Percentiles rank a stretch among this genome's conserved stretches.
These are phyloP conservation scores for Campoplex nolae DNA, from an alignment of 2,888 invertebrate species.

Conservation along the genomic window DNA sequence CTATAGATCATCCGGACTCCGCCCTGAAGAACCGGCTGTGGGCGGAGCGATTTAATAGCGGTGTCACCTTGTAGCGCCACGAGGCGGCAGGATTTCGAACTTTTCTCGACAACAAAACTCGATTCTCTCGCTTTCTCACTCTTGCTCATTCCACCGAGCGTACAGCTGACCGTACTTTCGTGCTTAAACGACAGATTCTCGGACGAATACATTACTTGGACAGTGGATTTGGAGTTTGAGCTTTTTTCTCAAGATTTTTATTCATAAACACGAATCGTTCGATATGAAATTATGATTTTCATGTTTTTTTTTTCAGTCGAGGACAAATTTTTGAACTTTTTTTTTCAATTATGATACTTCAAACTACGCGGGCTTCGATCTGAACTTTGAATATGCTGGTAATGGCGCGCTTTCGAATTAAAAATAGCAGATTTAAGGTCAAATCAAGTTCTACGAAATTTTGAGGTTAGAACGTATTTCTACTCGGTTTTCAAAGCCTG, in stretches of 20 bases:
- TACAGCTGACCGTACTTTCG: conserved; percentile 36
- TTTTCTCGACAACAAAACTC: conserved; percentile 61
- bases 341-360: not conserved
- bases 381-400: not conserved
- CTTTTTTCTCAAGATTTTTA: not conserved
- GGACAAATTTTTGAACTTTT: not conserved
- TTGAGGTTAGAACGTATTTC: conserved; percentile 72
- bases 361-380: not conserved
- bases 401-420: conserved; percentile 25
- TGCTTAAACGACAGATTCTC: not conserved
- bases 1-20: conserved; percentile 84
- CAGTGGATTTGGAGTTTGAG: not conserved
- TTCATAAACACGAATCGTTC: not conserved
- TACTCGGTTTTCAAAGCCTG: not conserved
- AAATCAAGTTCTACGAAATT: conserved; percentile 47
- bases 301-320: not conserved
- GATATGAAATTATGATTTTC: not conserved
- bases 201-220: not conserved
- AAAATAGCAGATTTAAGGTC: conserved; percentile 35
- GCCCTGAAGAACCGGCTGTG: conserved; percentile 74
- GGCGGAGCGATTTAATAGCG: conserved; percentile 70
- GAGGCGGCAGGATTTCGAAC: conserved; percentile 66
- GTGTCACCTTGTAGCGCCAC: conserved; percentile 78
- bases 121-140: conserved; percentile 14
- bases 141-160: conserved; percentile 21